Conservation (phyloP, 2,797 vertebrate species). For the Moxostoma hubbsi region DNA sequence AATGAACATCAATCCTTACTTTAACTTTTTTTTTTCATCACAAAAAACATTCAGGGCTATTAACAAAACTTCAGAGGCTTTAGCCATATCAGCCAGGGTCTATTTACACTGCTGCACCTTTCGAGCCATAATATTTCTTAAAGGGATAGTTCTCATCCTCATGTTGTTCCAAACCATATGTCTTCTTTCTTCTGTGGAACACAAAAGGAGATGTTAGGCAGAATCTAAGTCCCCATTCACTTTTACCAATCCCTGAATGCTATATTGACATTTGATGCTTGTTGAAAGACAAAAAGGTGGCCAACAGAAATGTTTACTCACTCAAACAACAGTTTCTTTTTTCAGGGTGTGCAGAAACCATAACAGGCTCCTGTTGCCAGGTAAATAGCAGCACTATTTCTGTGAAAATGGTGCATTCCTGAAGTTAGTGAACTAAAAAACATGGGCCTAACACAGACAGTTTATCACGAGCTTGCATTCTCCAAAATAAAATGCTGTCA, state of each 20-base stretch:
- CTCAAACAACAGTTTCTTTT: not conserved
- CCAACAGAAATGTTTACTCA: not conserved
- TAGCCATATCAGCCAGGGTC: too few species aligned
- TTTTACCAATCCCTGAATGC: too few species aligned
- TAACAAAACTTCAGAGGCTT: too few species aligned
- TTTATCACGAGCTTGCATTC: constrained; percentile 14
- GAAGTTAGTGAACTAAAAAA: not conserved
- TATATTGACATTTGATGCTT: not conserved
- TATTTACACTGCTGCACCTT: too few species aligned
- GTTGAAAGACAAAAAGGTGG: not conserved
- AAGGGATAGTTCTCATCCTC: too few species aligned
- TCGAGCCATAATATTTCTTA: not conserved
- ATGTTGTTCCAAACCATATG: too few species aligned
- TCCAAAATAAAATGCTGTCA: constrained; percentile 15
- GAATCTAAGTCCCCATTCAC: too few species aligned
- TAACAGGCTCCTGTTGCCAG: not conserved
- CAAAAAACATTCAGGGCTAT: too few species aligned
- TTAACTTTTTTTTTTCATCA: too few species aligned
- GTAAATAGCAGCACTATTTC: not conserved
- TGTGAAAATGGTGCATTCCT: constrained; percentile 31
- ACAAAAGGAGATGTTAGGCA: too few species aligned
- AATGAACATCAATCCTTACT: too few species aligned
- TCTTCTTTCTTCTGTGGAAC: too few species aligned
- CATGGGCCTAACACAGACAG: not conserved
- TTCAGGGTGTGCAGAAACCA: not conserved